phyloP scores from a whole-genome alignment of 2,797 vertebrate genomes.

The Cyclura pinguis region DNA sequence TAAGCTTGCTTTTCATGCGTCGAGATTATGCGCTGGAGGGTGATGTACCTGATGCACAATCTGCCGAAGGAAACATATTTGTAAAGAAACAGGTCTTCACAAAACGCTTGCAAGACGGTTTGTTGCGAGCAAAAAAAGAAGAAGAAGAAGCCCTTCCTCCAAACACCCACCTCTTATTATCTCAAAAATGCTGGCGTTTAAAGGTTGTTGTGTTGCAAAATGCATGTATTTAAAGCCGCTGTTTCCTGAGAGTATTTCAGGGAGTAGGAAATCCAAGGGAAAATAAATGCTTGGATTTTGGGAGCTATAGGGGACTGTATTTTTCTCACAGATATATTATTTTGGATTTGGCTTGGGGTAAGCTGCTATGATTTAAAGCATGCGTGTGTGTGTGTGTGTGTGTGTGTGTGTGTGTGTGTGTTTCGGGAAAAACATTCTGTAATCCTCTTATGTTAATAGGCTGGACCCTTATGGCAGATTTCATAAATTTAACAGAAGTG shows the following conservation, averaged over 20 bases:
- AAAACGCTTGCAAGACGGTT: slow-evolving; percentile 18
- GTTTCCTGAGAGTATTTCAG: slow-evolving; percentile 37
- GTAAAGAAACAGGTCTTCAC: slow-evolving; percentile 45
- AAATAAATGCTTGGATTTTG: slow-evolving; percentile 25
- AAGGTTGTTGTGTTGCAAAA: slow-evolving; percentile 26
- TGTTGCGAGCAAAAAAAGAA: slow-evolving; percentile 16
- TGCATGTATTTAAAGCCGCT: slow-evolving; percentile 31
- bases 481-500: not conserved
- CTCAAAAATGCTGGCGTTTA: slow-evolving; percentile 31
- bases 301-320: slow-evolving; percentile 14
- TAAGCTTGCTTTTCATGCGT: slow-evolving; percentile 53
- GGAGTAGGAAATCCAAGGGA: slow-evolving; percentile 23
- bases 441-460: slow-evolving; percentile 51
- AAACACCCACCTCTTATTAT: slow-evolving; percentile 29
- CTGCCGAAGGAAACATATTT: slow-evolving; percentile 45
- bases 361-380: not conserved
- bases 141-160: not conserved
- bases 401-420: not conserved
- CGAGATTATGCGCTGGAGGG: slow-evolving; percentile 17
- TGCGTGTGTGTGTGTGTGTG: not conserved
- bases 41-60: slow-evolving; percentile 32
- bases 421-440: not conserved
- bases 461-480: not conserved
- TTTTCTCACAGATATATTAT: slow-evolving; percentile 27
- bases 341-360: slow-evolving; percentile 23